Base-by-base conservation (phyloP, 2,113 vertebrate species). In the Crotophaga sulcirostris region DNA sequence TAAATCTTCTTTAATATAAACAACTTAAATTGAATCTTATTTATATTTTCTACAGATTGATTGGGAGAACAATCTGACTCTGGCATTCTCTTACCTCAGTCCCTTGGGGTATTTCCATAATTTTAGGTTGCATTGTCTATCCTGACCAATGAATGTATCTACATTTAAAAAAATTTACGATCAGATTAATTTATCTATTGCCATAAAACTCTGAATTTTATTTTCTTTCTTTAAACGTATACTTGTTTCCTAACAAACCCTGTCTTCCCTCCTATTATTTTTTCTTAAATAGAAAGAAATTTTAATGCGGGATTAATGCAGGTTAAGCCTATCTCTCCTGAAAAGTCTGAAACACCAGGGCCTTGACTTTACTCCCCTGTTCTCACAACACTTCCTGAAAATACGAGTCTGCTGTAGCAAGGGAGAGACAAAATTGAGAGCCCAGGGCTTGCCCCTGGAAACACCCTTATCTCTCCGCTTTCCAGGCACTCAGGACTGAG, bases 1-100 rank as follows among this genome's bases (percentile, higher is more conserved):
- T 62, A 42, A 68, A 84, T 68, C 90, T 93, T 51, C 63, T 84
- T 88, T 95, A 90, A 90, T 89, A 75, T 95, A 90, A 94, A 90
- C 66, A 69, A 84, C 16, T 76, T 75, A 69, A 94, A 86, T 69
- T n/a, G 9, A 84, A 49, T 72, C 38, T 60, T 80, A 81, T 72
- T 89, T 95, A 38, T 60, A 42, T 75, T 89, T 89, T 74, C 58
- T 66, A 40, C 31, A 87, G 36, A 52, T n/a, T 47, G 29, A 78
- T 70, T 47, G 10, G 40, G 34, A 87, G 31, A 64, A 64, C n/a
- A 62, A 78, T 63, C 33, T 74, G 38, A 66, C 40, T 72, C 49
- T 18, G 26, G 34, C 54, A 78, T 87, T 89, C 69, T 86, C 42
- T 72, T 91, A 81, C 64, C 74, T 66, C 3, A 8, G 66, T 7